These are phyloP conservation scores for Erpetoichthys calabaricus DNA, from an alignment of 2,797 vertebrate species.

Conservation along the genomic window DNA sequence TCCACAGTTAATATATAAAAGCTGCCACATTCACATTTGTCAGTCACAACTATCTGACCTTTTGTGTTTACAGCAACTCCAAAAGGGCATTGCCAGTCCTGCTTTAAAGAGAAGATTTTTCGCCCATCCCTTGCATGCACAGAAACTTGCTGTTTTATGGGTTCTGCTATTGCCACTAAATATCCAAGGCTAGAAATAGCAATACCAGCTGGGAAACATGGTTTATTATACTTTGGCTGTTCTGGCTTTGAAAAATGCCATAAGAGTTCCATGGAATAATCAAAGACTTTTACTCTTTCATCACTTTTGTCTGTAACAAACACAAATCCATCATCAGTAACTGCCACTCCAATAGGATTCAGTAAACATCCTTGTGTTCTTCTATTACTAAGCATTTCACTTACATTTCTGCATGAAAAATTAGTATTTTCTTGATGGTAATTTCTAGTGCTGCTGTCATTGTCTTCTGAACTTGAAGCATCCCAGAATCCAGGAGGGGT, in stretches of 20 bases:
- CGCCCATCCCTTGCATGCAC: background rate
- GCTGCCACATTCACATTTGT: slow-evolving; percentile 1
- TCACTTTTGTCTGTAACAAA: slow-evolving; percentile 2
- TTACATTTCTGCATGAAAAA: background rate
- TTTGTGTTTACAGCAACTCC: slow-evolving; percentile 3
- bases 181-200: slow-evolving; percentile 6
- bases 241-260: background rate
- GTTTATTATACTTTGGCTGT: background rate
- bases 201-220: slow-evolving; percentile 1
- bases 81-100: slow-evolving; percentile 10
- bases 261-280: background rate
- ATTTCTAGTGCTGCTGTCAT: background rate
- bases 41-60: slow-evolving; percentile 5
- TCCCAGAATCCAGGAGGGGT: slow-evolving; percentile 11
- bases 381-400: background rate
- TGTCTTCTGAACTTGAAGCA: slow-evolving; percentile 6
- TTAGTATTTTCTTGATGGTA: background rate
- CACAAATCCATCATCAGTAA: background rate
- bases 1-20: slow-evolving; percentile 10
- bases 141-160: background rate
- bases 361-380: background rate
- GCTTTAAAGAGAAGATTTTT: slow-evolving; percentile 3
- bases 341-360: slow-evolving; percentile 7
- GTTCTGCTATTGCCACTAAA: slow-evolving; percentile 10
- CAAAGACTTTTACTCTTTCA: background rate